phyloP scores from a whole-genome alignment of 2,888 invertebrate genomes.

The Noctua fimbriata region DNA sequence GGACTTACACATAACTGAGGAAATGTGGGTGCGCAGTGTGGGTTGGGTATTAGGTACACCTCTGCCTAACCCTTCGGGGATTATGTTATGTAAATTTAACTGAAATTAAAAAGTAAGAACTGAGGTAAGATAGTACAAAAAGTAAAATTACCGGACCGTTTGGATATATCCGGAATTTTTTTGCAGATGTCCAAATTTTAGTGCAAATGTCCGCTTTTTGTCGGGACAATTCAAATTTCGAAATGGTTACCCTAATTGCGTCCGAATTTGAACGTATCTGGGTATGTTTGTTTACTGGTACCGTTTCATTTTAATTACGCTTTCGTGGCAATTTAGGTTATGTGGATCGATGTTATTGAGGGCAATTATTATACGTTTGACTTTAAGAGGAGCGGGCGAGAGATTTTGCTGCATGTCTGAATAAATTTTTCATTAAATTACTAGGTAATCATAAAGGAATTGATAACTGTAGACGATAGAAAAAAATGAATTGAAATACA shows the following conservation, averaged over 20 bases:
- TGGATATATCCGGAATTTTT: not conserved
- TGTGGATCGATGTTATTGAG: constrained; percentile 6
- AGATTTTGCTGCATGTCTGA: not conserved
- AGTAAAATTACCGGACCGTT: not conserved
- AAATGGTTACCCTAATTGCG: constrained; percentile 43
- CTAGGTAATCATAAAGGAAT: not conserved
- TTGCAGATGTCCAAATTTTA: not conserved
- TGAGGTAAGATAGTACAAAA: not conserved
- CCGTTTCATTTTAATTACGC: constrained; percentile 56
- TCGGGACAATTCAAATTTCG: not conserved
- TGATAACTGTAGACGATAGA: not conserved
- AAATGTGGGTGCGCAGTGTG: no score
- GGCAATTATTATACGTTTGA: constrained; percentile 1
- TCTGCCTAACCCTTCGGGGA: no score
- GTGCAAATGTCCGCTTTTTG: not conserved
- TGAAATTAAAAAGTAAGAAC: not conserved
- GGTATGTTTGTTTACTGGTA: constrained; percentile 39
- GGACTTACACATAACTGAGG: no score
- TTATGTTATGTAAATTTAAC: no score
- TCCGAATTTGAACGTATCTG: constrained; percentile 44
- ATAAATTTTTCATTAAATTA: not conserved
- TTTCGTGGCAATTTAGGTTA: constrained; percentile 37
- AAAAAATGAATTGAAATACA: not conserved
- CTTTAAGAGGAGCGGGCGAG: not conserved
- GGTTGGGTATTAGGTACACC: no score